Percentiles rank a stretch among this genome's conserved stretches.
Conservation (phyloP, 2,113 vertebrate species). For the Spizaetus ornatus region DNA sequence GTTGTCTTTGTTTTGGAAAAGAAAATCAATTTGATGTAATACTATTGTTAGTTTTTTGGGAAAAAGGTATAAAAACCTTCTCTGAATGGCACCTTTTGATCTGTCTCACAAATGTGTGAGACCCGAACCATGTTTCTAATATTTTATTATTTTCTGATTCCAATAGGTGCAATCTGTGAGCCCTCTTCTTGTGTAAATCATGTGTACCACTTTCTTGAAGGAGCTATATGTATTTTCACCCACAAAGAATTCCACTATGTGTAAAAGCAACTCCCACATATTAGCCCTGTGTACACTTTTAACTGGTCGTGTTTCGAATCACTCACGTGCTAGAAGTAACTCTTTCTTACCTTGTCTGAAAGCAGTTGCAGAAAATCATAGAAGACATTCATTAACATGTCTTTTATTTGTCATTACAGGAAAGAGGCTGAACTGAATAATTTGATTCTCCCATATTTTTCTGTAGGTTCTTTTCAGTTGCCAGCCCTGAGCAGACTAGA, state of each 20-base stretch:
- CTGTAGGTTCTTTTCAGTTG: not conserved
- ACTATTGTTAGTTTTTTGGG: not conserved
- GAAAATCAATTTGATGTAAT: not conserved
- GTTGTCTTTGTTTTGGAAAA: not conserved
- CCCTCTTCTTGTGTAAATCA: not conserved
- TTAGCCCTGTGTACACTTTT: not conserved
- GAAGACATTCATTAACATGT: not conserved
- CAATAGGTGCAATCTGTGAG: not conserved
- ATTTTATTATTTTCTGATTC: not conserved
- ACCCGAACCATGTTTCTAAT: not conserved
- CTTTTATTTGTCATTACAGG: not conserved
- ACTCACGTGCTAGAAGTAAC: not conserved
- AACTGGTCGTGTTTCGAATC: not conserved
- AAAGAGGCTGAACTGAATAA: not conserved
- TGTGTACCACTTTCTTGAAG: not conserved
- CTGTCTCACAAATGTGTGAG: not conserved
- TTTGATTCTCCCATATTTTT: not conserved
- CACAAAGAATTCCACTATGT: not conserved
- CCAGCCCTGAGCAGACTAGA: not conserved
- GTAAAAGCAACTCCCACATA: not conserved
- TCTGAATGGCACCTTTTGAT: not conserved
- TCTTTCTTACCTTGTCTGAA: not conserved
- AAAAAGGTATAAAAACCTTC: not conserved
- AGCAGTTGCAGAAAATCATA: not conserved
- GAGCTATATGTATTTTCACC: not conserved